These are phyloP conservation scores for Montipora capricornis DNA, from an alignment of 64 coral and sea anemone species.

Conservation along the genomic window DNA sequence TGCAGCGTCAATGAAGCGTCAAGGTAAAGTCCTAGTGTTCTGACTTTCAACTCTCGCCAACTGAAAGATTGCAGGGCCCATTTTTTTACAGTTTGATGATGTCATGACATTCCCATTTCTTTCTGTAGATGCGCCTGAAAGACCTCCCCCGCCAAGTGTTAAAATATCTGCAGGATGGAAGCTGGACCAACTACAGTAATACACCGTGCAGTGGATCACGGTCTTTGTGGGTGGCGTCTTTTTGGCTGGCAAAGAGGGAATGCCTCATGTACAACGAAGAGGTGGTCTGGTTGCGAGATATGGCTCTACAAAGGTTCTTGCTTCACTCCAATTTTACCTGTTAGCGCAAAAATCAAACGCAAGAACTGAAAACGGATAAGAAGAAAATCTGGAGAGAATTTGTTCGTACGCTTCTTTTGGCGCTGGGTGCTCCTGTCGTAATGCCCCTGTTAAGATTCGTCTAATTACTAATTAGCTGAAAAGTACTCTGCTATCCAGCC, in stretches of 20 bases:
- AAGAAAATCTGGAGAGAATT: no score
- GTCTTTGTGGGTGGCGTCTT: not conserved
- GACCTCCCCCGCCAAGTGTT: conserved; percentile 31
- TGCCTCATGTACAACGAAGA: not conserved
- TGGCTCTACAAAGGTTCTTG: conserved; percentile 14
- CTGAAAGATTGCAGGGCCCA: not conserved
- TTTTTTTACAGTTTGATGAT: not conserved
- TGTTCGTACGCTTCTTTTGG: no score
- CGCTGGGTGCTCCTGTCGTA: no score
- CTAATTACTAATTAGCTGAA: no score
- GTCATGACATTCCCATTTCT: not conserved
- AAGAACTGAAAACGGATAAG: no score
- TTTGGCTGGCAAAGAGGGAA: not conserved
- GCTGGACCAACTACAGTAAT: conserved; percentile 46
- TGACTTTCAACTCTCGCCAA: not conserved
- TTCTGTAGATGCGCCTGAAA: conserved; percentile 48
- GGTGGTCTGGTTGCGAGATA: not conserved
- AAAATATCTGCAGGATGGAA: conserved; percentile 53
- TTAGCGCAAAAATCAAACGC: not conserved
- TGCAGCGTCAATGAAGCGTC: not conserved
- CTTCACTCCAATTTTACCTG: conserved; percentile 1
- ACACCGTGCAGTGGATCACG: not conserved
- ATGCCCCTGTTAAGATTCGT: no score
- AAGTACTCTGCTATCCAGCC: no score
- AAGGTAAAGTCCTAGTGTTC: not conserved